Base-by-base conservation (phyloP, 2,888 invertebrate genomes). In the Agrotis exclamationis region DNA sequence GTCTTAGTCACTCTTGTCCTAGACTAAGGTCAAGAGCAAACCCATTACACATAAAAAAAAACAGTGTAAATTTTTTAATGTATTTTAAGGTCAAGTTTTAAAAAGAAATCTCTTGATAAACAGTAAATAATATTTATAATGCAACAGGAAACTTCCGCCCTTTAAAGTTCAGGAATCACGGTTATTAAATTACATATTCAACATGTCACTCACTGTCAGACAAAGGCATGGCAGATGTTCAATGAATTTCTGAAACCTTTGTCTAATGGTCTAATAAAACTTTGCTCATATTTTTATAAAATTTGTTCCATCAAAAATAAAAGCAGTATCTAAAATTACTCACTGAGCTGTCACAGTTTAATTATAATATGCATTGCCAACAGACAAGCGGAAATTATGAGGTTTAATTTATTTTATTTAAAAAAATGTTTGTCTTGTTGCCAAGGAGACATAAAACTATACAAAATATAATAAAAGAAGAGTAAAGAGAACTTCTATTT, bases 351-450 rank as follows among this genome's bases (percentile, higher is more conserved):
- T 85, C 82, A 82, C 73, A 84, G 77, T 87, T 88, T 88, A 88
- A 89, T 90, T 88, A 88, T 87, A 89, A 84, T 87, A 79, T 88
- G 87, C 86, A 87, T 82, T 88, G 89, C 88, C 88, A 90, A 85
- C 71, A 58, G 74, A 83, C 84, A 82, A 81, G 74, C 77, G 72
- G 70, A 82, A 74, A 80, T 85, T 86, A 84, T 82, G 83, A 56
- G 50, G 28, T 66, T 70, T 62, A 63, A 74, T 67, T 82, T 73
- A 63, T 84, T 72, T 50, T 70, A 75, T 74, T 76, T 22, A 65
- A 62, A 80, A 74, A 79, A 68, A 71, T 51, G 11, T 74, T 76
- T 76, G 76, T 84, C 28, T 63, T 22, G 22, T 67, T 83, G 82
- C 83, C 80, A 80, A 79, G n/a, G 45, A 72, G 50, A 74, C 28